These are phyloP conservation scores for Aleiodes sp. DNA, from an alignment of 1,140 invertebrate species.

Conservation along the genomic window DNA sequence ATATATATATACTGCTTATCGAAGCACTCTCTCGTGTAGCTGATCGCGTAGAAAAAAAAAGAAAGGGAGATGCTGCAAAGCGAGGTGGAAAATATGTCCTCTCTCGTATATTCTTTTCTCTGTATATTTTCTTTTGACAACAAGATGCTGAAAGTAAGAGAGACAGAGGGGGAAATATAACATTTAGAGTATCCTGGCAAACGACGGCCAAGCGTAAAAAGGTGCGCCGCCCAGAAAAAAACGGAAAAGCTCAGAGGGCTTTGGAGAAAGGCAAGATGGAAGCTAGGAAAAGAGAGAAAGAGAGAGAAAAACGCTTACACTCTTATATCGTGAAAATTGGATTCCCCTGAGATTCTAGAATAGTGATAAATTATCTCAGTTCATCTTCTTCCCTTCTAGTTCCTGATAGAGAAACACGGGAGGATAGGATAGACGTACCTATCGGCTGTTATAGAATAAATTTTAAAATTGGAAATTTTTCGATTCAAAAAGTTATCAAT, in stretches of 20 bases:
- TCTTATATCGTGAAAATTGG: constrained; percentile 57
- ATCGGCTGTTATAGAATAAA: no score
- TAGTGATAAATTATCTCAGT: constrained; percentile 50
- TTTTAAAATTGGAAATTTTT: no score
- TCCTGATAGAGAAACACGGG: not conserved
- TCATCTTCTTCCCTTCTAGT: not conserved
- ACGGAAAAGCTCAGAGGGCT: constrained; percentile 29
- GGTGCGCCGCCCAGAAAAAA: constrained; percentile 15
- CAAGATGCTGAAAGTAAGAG: constrained; percentile 21
- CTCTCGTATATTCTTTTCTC: constrained; percentile 1
- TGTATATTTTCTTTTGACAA: constrained; percentile 50
- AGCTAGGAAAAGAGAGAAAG: constrained; percentile 5
- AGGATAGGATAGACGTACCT: not conserved
- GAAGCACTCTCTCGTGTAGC: constrained; percentile 39
- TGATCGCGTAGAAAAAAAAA: constrained; percentile 18
- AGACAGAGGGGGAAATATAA: not conserved
- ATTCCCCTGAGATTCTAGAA: constrained; percentile 52
- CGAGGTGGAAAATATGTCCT: not conserved
- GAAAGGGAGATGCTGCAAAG: constrained; percentile 4
- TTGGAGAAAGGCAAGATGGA: constrained; percentile 3
- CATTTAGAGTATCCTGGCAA: not conserved
- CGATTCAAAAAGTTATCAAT: not conserved
- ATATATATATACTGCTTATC: constrained; percentile 57
- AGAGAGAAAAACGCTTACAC: constrained; percentile 36
- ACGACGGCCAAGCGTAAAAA: constrained; percentile 11